A percentile compares a stretch with the other conserved stretches of the same genome.
Evolutionary conservation across 2,113 vertebrate species (phyloP).

Genomic region (Oncorhynchus tshawytscha): DNA sequence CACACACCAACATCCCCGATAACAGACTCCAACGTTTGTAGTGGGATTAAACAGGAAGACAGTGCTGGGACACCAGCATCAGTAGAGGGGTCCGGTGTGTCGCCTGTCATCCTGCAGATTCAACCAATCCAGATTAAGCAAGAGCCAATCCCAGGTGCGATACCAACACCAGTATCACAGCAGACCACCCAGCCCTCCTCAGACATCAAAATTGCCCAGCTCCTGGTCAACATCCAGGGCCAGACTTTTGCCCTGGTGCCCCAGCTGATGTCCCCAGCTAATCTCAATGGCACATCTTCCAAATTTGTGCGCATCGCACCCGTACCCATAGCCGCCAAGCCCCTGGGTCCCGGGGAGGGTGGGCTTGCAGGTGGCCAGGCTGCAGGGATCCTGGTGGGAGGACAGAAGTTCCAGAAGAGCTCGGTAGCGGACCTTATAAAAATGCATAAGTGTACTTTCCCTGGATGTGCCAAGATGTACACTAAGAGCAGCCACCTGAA

Average conservation of each 20-base stretch:
- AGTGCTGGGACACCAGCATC: slow-evolving; percentile 59
- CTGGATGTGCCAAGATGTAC: slow-evolving; percentile 98
- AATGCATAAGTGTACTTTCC: slow-evolving; percentile 99
- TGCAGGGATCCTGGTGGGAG: slow-evolving; percentile 75
- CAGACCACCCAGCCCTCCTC: slow-evolving; percentile 70
- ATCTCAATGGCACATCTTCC: slow-evolving; percentile 69
- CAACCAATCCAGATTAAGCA: slow-evolving; percentile 91
- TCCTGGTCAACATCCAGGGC: slow-evolving; percentile 96
- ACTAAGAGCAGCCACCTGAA: slow-evolving; percentile 99
- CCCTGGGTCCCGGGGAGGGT: slow-evolving; percentile 76
- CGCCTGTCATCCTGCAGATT: slow-evolving; percentile 89
- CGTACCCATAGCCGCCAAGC: slow-evolving; percentile 94
- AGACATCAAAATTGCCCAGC: slow-evolving; percentile 93
- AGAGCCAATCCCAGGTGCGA: slow-evolving; percentile 62
- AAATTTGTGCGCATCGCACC: slow-evolving; percentile 97
- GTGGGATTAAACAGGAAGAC: slow-evolving; percentile 66
- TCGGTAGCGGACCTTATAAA: slow-evolving; percentile 94
- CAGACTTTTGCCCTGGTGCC: slow-evolving; percentile 97
- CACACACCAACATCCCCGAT: slow-evolving; percentile 46
- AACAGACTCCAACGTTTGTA: slow-evolving; percentile 23
- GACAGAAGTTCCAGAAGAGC: slow-evolving; percentile 93
- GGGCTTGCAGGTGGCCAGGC: slow-evolving; percentile 67
- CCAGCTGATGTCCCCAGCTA: slow-evolving; percentile 85
- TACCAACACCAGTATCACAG: slow-evolving; percentile 48
- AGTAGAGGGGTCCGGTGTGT: slow-evolving; percentile 65